Percentiles rank a stretch among this genome's conserved stretches.
Conservation (phyloP, 2,888 invertebrate species). For the Megaustenia siamemsis region DNA sequence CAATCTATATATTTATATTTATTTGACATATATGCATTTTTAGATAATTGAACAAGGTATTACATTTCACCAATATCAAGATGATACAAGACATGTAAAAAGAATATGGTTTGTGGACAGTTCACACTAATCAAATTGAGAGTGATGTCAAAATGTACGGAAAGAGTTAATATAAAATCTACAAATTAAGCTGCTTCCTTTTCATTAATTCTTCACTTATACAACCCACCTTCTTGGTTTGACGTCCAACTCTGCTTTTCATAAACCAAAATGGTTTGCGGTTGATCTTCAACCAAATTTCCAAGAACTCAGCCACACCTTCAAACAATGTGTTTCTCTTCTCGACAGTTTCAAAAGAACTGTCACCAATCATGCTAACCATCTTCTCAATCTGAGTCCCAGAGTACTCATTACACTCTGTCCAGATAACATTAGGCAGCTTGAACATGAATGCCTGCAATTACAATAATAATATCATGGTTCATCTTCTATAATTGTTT, state of each 20-base stretch:
- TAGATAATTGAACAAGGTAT: no score
- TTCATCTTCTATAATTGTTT: no score
- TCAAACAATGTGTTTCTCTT: conserved; percentile 46
- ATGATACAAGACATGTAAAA: no score
- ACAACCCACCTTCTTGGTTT: conserved; percentile 42
- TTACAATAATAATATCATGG: not conserved
- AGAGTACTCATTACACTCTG: conserved; percentile 52
- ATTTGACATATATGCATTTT: no score
- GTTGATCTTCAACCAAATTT: conserved; percentile 57
- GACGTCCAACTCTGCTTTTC: conserved; percentile 47
- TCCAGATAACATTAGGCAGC: conserved; percentile 56
- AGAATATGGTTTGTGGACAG: no score
- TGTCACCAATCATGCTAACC: conserved; percentile 56
- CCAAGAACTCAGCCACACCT: conserved; percentile 53
- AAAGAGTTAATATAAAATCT: no score
- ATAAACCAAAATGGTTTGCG: conserved; percentile 58
- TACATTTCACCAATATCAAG: no score
- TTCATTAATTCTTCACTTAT: no score
- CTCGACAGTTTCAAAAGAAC: conserved; percentile 43
- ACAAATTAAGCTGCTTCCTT: no score
- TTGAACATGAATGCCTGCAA: conserved; percentile 56
- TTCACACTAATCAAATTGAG: no score
- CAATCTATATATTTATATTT: no score
- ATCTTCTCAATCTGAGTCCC: conserved; percentile 58
- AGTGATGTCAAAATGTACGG: no score